Percentiles rank a stretch among this genome's conserved stretches.
Conservation (phyloP, 2,797 vertebrate genomes). For the Sebastes minor region DNA sequence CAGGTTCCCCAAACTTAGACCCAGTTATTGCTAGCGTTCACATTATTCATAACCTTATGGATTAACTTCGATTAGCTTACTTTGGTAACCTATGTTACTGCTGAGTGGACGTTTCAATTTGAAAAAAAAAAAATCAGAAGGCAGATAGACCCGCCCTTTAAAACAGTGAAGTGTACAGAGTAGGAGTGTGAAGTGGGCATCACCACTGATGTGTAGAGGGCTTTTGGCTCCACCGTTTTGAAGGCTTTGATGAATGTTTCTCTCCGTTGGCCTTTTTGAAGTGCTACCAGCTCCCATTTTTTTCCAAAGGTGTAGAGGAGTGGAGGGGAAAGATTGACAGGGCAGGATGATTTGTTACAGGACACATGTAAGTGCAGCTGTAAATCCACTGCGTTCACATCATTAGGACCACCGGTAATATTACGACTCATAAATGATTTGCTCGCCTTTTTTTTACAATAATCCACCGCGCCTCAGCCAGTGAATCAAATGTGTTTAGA, state of each 20-base stretch:
- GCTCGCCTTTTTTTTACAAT: conserved; percentile 8
- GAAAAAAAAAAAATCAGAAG: no score
- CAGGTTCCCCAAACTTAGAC: no score
- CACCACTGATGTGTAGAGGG: neutral
- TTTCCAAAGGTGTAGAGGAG: neutral
- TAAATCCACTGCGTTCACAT: conserved; percentile 41
- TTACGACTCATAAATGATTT: conserved; percentile 4
- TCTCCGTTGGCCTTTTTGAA: neutral
- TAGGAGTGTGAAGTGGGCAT: neutral
- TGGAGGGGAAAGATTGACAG: neutral
- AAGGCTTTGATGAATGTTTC: conserved; percentile 20
- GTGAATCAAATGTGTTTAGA: conserved; percentile 28
- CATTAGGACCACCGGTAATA: conserved; percentile 45
- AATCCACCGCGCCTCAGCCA: neutral
- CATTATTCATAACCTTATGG: no score
- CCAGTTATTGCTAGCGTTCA: no score
- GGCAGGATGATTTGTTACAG: conserved; percentile 35
- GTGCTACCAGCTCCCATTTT: conserved; percentile 7
- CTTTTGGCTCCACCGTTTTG: neutral
- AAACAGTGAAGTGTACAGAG: neutral
- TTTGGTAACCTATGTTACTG: no score
- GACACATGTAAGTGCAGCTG: conserved; percentile 1
- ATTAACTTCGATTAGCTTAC: no score
- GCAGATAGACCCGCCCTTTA: neutral
- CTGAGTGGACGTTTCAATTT: no score